Evolutionary conservation across 1,140 invertebrate genomes (phyloP).

Genomic region (Leptinotarsa lineolata): DNA sequence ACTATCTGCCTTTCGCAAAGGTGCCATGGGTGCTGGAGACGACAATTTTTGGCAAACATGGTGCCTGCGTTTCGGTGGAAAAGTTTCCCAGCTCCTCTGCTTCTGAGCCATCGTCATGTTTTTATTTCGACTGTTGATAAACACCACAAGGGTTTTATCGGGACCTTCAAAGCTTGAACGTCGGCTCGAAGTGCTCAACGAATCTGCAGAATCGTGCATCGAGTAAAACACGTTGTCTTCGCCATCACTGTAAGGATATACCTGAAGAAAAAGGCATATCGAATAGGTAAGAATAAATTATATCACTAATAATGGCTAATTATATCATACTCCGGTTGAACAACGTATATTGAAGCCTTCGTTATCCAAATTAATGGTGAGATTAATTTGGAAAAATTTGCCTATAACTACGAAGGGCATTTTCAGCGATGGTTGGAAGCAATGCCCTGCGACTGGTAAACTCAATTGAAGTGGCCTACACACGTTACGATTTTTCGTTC

Average conservation of each 20-base stretch:
- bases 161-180: constrained; percentile 58
- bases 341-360: no score
- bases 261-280: constrained; percentile 41
- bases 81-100: constrained; percentile 70
- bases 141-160: constrained; percentile 54
- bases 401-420: no score
- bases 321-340: no score
- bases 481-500: no score
- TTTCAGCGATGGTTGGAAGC: no score
- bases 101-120: constrained; percentile 62
- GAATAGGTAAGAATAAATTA: no score
- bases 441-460: no score
- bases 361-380: no score
- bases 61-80: constrained; percentile 61
- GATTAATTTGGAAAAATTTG: no score
- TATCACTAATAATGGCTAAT: no score
- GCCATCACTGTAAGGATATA: constrained; percentile 66
- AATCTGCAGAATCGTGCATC: constrained; percentile 53
- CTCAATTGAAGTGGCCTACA: no score
- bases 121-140: constrained; percentile 57
- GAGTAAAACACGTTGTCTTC: constrained; percentile 65
- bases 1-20: constrained; percentile 46
- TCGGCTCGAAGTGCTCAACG: constrained; percentile 51
- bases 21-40: constrained; percentile 38
- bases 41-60: constrained; percentile 50